Conservation (phyloP, 2,113 vertebrate species). For the Trochalopteron elliotii region DNA sequence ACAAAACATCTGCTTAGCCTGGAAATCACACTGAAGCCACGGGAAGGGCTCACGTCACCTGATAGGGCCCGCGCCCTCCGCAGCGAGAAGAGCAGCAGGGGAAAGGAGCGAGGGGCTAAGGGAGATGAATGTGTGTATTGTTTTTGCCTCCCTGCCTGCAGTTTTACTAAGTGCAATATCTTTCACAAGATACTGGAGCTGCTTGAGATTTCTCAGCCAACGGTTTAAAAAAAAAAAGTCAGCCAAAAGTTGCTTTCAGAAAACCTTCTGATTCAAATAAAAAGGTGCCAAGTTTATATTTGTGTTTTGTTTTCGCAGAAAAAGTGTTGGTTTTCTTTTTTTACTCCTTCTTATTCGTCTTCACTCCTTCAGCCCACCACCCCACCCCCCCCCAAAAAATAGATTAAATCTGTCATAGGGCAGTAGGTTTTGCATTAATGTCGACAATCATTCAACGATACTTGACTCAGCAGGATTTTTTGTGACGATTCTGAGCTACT, state of each 20-base stretch:
- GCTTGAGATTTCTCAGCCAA: background rate
- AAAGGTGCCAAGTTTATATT: background rate
- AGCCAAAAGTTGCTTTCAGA: background rate
- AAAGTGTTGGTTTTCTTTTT: background rate
- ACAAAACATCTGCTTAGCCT: background rate
- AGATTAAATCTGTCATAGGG: background rate
- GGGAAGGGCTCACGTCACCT: background rate
- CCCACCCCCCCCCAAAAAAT: too few relatives aligned
- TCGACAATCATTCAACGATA: background rate
- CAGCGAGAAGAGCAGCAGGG: rapidly evolving
- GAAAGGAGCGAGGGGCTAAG: background rate
- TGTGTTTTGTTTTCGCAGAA: background rate
- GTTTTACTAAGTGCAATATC: conserved; percentile 21
- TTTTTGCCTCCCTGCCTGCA: background rate
- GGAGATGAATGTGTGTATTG: background rate
- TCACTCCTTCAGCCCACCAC: background rate
- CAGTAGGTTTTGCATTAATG: background rate
- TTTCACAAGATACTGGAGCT: background rate
- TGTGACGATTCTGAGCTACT: background rate
- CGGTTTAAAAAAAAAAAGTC: background rate
- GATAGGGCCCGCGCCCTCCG: rapidly evolving
- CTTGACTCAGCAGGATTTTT: background rate
- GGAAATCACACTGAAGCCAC: background rate
- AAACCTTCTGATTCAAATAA: background rate
- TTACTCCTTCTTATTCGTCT: background rate